phyloP scores from a whole-genome alignment of 1,140 invertebrate genomes.

The Bombus terrestris region DNA sequence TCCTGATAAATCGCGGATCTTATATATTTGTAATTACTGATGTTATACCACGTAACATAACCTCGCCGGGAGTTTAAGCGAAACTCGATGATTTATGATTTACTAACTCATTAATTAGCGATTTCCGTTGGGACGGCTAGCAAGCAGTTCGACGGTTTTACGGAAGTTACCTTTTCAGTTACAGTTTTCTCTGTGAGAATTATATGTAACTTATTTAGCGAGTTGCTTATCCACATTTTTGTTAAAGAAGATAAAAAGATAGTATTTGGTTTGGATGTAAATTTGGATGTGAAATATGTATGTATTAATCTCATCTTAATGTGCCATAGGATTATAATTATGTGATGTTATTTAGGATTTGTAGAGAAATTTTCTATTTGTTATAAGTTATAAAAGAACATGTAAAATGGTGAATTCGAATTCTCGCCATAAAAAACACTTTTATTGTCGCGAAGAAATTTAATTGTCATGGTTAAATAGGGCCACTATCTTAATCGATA shows the following conservation, averaged over 20 bases:
- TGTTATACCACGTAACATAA: neutral
- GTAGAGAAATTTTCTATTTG: no score
- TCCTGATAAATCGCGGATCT: neutral
- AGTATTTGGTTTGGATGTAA: neutral
- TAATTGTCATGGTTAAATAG: neutral
- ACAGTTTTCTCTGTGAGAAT: neutral
- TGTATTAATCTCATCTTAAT: no score
- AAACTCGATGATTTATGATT: conserved; percentile 48
- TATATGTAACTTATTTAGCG: neutral
- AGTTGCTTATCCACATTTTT: neutral
- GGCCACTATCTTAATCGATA: neutral
- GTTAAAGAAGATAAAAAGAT: neutral
- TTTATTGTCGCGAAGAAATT: neutral
- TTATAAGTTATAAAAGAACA: neutral
- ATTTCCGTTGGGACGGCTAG: conserved; percentile 27
- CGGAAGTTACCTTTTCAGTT: conserved; percentile 5
- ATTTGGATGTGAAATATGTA: no score
- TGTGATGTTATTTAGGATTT: no score
- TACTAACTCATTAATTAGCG: conserved; percentile 47
- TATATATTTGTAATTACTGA: neutral
- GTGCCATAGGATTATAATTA: no score
- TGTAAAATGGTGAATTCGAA: neutral
- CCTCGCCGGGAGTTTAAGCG: neutral
- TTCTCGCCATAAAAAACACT: neutral
- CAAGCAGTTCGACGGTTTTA: neutral